Evolutionary conservation across 1,140 invertebrate genomes (phyloP).

Genomic region (Hycleus cichorii): DNA sequence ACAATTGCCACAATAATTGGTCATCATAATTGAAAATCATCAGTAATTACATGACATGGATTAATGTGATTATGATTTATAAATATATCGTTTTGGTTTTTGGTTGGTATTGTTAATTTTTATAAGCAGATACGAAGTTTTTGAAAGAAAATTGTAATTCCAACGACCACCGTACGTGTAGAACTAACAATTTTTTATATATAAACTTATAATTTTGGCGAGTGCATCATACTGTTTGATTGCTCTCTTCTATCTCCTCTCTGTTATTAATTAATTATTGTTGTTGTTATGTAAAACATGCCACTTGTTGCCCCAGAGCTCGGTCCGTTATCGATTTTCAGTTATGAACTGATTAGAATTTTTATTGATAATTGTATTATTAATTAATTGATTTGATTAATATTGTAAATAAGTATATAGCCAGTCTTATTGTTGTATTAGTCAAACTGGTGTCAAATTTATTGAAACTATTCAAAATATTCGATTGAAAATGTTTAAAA

Average conservation of each 20-base stretch:
- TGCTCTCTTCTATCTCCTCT: conserved; percentile 17
- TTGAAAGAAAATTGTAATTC: conserved; percentile 9
- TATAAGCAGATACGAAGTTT: not conserved
- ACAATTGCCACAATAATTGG: not conserved
- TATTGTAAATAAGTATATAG: conserved; percentile 14
- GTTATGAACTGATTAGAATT: conserved; percentile 7
- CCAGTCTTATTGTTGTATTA: conserved; percentile 12
- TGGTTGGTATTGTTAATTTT: conserved; percentile 18
- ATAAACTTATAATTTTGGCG: not conserved
- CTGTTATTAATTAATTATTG: conserved; percentile 4
- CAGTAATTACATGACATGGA: conserved; percentile 27
- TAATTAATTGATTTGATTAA: conserved; percentile 3
- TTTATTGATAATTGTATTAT: no score
- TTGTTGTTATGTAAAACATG: conserved; percentile 3
- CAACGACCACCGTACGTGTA: conserved; percentile 21
- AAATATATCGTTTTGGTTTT: conserved; percentile 24
- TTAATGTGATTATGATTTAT: conserved; percentile 24
- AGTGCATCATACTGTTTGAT: conserved; percentile 8
- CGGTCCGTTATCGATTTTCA: conserved; percentile 12
- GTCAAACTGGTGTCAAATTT: conserved; percentile 3
- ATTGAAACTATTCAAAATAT: no score
- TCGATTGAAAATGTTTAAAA: no score
- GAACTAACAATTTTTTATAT: conserved; percentile 15
- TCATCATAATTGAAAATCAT: no score
- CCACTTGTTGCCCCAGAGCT: conserved; percentile 12